These are phyloP conservation scores for Drosophila mayri DNA, from an alignment of 1,140 invertebrate genomes.

Conservation along the genomic window DNA sequence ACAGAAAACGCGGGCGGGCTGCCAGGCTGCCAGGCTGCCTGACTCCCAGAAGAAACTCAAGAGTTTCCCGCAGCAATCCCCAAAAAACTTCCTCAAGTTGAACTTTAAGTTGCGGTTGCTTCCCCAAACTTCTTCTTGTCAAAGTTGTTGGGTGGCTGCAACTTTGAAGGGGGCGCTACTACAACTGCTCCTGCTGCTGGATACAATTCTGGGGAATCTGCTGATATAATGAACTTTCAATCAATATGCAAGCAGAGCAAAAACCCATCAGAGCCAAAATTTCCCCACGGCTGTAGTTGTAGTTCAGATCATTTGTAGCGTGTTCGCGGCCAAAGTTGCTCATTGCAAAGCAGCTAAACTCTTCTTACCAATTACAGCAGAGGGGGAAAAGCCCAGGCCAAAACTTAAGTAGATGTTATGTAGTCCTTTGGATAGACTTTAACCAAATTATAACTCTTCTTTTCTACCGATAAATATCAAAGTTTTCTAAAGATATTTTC, in stretches of 20 bases:
- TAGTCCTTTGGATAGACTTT: not conserved
- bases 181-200: not conserved
- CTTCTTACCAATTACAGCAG: conserved; percentile 19
- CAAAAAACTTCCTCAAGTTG: conserved; percentile 26
- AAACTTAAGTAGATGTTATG: not conserved
- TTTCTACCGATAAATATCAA: not conserved
- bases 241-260: conserved; percentile 28
- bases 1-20: no score
- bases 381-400: not conserved
- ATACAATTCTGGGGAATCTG: conserved; percentile 17
- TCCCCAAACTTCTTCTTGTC: conserved; percentile 22
- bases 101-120: conserved; percentile 59
- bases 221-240: conserved; percentile 49
- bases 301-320: conserved; percentile 16
- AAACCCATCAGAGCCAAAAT: conserved; percentile 14
- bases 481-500: not conserved
- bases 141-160: conserved; percentile 27
- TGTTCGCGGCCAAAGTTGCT: conserved; percentile 9
- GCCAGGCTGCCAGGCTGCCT: no score
- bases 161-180: conserved; percentile 24
- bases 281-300: not conserved
- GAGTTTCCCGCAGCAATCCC: conserved; percentile 29
- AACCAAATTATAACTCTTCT: not conserved
- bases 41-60: conserved; percentile 7
- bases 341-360: conserved; percentile 8